These are phyloP conservation scores for Poecilobothrus nobilitatus DNA, from an alignment of 2,888 invertebrate genomes.

Conservation along the genomic window DNA sequence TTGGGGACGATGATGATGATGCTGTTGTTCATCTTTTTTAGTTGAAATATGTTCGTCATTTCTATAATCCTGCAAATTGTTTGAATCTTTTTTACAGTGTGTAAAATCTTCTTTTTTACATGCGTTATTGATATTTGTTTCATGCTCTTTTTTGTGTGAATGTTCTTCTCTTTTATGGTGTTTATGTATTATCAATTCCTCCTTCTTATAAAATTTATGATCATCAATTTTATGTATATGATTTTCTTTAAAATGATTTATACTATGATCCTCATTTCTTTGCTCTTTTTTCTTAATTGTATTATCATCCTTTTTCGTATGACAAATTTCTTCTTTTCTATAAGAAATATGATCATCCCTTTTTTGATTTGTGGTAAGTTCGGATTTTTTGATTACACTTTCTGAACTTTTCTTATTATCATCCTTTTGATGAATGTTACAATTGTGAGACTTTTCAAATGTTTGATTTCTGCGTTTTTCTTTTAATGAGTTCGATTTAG, in stretches of 20 bases:
- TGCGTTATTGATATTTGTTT: not conserved
- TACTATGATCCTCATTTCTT: not conserved
- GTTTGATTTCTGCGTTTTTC: not conserved
- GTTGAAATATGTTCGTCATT: not conserved
- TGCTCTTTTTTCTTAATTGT: not conserved
- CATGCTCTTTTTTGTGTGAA: not conserved
- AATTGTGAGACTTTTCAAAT: not conserved
- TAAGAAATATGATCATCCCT: not conserved
- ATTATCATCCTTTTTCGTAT: not conserved
- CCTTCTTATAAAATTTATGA: not conserved
- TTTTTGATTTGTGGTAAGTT: not conserved
- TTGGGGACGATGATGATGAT: not conserved
- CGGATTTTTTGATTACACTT: not conserved
- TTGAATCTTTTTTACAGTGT: not conserved
- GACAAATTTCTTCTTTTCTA: not conserved
- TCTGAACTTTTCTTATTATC: not conserved
- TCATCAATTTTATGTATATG: not conserved
- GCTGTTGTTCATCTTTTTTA: not conserved
- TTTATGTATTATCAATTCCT: not conserved
- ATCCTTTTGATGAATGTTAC: not conserved
- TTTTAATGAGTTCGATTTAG: not conserved
- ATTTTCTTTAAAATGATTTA: not conserved
- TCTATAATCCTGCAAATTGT: not conserved
- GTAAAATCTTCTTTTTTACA: not conserved
- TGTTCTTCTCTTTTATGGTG: not conserved